Evolutionary conservation across 2,888 invertebrate genomes (phyloP).

Genomic region (Microchrysa polita): DNA sequence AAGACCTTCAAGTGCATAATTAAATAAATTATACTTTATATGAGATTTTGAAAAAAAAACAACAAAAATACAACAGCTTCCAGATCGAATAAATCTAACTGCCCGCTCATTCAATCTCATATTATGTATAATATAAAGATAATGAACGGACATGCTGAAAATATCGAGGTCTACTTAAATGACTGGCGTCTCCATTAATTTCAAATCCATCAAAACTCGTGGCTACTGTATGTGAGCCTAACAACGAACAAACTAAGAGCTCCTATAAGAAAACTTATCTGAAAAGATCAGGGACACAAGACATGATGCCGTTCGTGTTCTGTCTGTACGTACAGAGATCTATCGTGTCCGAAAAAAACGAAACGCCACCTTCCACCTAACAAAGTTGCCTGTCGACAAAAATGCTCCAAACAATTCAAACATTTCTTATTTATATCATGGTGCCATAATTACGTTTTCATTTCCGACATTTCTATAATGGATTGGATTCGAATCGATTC

Average conservation of each 20-base stretch:
- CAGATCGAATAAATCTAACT: neutral
- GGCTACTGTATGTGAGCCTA: neutral
- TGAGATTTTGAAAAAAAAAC: slow-evolving; percentile 6
- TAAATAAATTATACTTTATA: slow-evolving; percentile 19
- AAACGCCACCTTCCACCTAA: neutral
- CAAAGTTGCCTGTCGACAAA: neutral
- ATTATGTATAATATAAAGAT: no score
- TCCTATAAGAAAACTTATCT: slow-evolving; percentile 3
- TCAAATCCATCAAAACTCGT: neutral
- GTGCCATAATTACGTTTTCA: slow-evolving; percentile 12
- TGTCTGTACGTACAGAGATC: no score
- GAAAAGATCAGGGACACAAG: slow-evolving; percentile 23
- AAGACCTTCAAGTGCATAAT: slow-evolving; percentile 23
- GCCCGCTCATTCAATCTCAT: neutral
- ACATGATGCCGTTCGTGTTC: slow-evolving; percentile 7
- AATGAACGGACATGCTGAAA: neutral
- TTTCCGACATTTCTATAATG: slow-evolving; percentile 15
- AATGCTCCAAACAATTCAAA: slow-evolving; percentile 7
- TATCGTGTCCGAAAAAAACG: neutral
- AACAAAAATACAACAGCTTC: neutral
- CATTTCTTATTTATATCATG: neutral
- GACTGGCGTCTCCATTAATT: neutral
- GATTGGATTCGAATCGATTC: neutral
- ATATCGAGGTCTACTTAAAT: slow-evolving; percentile 18
- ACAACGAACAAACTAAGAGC: neutral